Evolutionary conservation across 1,140 invertebrate genomes (phyloP).

Genomic region (Aphelenchoides besseyi): DNA sequence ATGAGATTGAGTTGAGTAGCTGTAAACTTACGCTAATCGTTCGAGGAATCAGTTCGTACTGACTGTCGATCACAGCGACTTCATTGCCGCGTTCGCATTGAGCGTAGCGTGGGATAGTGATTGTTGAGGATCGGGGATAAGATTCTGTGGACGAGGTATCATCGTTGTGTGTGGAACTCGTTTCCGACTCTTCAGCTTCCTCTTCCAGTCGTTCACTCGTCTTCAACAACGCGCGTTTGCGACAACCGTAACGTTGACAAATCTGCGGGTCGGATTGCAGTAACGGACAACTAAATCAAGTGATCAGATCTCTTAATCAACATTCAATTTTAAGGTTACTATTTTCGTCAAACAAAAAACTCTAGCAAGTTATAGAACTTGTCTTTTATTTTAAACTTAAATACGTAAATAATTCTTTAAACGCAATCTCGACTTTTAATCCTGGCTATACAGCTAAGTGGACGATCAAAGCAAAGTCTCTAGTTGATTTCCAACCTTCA

Average conservation of each 20-base stretch:
- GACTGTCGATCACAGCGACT: neutral
- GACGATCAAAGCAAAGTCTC: too few relatives aligned
- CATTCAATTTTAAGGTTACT: neutral
- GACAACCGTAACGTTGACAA: neutral
- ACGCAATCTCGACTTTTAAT: too few relatives aligned
- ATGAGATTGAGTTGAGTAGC: neutral
- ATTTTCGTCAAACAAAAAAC: too few relatives aligned
- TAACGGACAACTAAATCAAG: neutral
- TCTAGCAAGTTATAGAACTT: too few relatives aligned
- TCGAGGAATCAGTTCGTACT: neutral
- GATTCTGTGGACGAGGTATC: neutral
- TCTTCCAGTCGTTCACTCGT: too few relatives aligned
- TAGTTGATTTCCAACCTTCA: too few relatives aligned
- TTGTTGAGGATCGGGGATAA: neutral
- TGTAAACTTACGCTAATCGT: neutral
- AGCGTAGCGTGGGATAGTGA: neutral
- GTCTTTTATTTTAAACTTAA: too few relatives aligned
- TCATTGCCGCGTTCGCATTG: constrained; percentile 6
- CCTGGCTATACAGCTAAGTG: too few relatives aligned
- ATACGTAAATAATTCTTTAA: too few relatives aligned
- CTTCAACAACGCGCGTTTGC: too few relatives aligned
- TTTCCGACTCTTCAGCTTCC: neutral
- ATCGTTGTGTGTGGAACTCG: neutral
- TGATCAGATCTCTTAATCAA: too few relatives aligned
- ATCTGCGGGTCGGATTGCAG: neutral